These are phyloP conservation scores for Nasonia vitripennis DNA, from an alignment of 1,140 invertebrate genomes.

Conservation along the genomic window DNA sequence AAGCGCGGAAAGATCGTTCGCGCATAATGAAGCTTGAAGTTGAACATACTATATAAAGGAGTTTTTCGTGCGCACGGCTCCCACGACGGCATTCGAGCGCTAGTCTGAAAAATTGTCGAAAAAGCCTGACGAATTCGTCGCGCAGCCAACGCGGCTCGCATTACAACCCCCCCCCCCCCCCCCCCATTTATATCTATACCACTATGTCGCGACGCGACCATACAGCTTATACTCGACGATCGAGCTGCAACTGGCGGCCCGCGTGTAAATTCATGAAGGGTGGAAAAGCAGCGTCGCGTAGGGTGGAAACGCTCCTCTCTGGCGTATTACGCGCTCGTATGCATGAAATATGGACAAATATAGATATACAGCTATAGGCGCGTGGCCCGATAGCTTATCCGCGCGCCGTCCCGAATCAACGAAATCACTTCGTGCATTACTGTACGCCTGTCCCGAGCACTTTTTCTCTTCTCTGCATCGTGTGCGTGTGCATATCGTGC, in stretches of 20 bases:
- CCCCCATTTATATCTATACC: not conserved
- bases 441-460: not conserved
- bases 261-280: constrained; percentile 46
- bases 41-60: too few species aligned
- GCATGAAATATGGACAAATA: constrained; percentile 19
- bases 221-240: not conserved
- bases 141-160: not conserved
- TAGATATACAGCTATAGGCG: not conserved
- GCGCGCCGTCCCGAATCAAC: constrained; percentile 12
- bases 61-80: not conserved
- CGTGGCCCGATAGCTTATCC: constrained; percentile 36
- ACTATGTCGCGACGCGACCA: not conserved
- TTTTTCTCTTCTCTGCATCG: not conserved
- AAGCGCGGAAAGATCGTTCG: too few species aligned
- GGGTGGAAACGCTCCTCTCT: constrained; percentile 41
- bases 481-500: not conserved
- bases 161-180: not conserved
- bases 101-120: not conserved
- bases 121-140: not conserved
- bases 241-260: constrained; percentile 41
- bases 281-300: constrained; percentile 10
- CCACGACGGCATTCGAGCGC: not conserved
- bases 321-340: constrained; percentile 31
- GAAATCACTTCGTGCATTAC: constrained; percentile 23
- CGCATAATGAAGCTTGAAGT: too few species aligned